Base-by-base conservation (phyloP, 2,113 vertebrate species). In the Ceyx margarethae region DNA sequence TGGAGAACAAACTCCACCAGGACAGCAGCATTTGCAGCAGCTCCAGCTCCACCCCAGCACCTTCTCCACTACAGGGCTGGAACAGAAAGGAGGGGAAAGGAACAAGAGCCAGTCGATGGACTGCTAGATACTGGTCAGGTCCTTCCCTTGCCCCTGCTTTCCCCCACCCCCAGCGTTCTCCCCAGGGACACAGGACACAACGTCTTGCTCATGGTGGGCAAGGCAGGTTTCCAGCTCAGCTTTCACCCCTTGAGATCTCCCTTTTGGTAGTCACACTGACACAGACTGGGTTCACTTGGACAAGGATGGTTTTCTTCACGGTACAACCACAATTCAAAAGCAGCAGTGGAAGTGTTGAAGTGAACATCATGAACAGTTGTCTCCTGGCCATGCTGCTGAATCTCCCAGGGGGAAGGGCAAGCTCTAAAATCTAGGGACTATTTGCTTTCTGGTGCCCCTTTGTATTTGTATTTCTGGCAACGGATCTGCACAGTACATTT, bases 401-500 rank as follows among this genome's bases (percentile, higher is more conserved):
- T 45, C 42, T 86, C 51, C 19, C 19, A 48, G 45, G 35, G 45
- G 26, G 83, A 35, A 75, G 22, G 19, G 33, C 26, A 79, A 76
- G 13, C 42, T 53, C 42, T 33, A 29, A 23, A 46, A 72, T 42
- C 75, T 56, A 62, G 43, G 35, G 51, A 66, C 28, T 61, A 31
- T 37, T 53, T 69, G 40, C 60, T 62, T 13, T 65, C 23, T 21
- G 28, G 7, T 15, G 11, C 22, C 57, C n/a, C n/a, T 46, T 83
- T 29, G 9, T 42, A 53, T 51, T 89, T 74, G 64, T 45, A 58
- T 45, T 62, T 90, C 69, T 26, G 13, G 37, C 18, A 57, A 80
- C 0, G 43, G 42, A 33, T 0, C 0, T 9, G 14, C 9, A 60
- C 15, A 51, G 40, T 45, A 40, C 9, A 42, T 61, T 61, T 3